Base-by-base conservation (phyloP, 1,140 invertebrate species). In the Nasonia longicornis region DNA sequence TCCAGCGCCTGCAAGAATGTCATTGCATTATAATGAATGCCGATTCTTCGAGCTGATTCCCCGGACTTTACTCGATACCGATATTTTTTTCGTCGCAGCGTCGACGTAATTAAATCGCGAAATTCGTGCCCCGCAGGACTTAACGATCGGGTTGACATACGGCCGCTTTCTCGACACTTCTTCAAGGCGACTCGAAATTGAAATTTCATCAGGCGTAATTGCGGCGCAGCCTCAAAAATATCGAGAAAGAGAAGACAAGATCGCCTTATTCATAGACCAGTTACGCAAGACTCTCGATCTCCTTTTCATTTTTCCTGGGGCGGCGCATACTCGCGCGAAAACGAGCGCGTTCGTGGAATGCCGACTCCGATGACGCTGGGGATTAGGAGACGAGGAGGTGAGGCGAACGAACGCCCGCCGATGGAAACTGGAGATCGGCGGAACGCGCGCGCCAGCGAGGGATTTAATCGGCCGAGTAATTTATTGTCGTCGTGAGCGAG, bases 21-120 rank as follows among this genome's bases (percentile, higher is more conserved):
- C 83, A 85, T 79, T 83, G 84, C 80, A 83, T 84, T 79, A 84
- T 85, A 85, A 85, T 84, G 83, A 85, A 85, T 81, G 77, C 83
- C 81, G 85, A 86, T 83, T 83, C 83, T 73, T 64, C 48, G 70
- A 14, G 45, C 45, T 26, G 45, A 12, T 12, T 48, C 45, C 45
- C 16, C 48, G 16, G 14, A 16, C 12, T 42, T 48, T 48, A 11
- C 11, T 11, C 35, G 8, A 11, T 48, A 48, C 45, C 12, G 45
- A 8, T 2, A 38, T 42, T 42, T 8, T 42, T 8, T 42, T 38
- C 45, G 52, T 16, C 52, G 26, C 26, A 26, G 48, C 48, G 48
- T 52, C 20, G 52, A 58, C 52, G 52, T n/a, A 58, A 58, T 58
- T 58, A 58, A 58, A 58, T 58, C 16, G n/a, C 16, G 16, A 42